These are phyloP conservation scores for Eulemur rubriventer DNA, from an alignment of 2,797 vertebrate genomes.

Conservation along the genomic window DNA sequence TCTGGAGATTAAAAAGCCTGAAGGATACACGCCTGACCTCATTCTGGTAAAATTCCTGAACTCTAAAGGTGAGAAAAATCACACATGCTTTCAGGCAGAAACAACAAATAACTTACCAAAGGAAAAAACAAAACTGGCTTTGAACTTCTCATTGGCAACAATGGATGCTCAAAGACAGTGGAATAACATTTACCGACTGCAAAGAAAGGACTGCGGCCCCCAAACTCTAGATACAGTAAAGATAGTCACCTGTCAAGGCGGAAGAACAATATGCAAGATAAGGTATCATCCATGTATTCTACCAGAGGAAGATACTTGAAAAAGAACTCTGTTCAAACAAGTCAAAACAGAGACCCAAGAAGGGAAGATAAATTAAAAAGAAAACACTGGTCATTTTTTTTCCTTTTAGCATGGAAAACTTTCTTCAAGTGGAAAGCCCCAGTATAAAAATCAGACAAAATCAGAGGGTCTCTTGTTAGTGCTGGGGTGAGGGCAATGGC, in stretches of 20 bases:
- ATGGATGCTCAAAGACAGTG: neutral
- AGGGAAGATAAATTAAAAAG: neutral
- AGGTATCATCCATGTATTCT: neutral
- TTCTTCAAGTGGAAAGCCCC: neutral
- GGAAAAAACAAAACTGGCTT: neutral
- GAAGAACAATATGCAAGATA: neutral
- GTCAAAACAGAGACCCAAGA: neutral
- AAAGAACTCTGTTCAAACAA: neutral
- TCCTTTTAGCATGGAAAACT: conserved; percentile 1
- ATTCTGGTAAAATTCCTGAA: conserved; percentile 10
- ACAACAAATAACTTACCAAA: neutral
- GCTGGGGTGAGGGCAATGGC: neutral
- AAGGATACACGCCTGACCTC: neutral
- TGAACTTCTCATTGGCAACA: conserved; percentile 5
- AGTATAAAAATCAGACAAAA: neutral
- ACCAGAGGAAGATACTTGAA: neutral
- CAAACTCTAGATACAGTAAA: neutral
- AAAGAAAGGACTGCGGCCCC: neutral
- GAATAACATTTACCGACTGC: neutral
- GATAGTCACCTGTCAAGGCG: neutral
- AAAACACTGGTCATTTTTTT: neutral
- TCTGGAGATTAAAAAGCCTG: neutral
- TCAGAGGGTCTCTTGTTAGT: neutral
- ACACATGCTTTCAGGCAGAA: neutral
- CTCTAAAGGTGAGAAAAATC: neutral